Evolutionary conservation across 2,888 invertebrate species (phyloP), one percentile per base, ranked within the genome.

Genomic region (Parnassius apollo): DNA sequence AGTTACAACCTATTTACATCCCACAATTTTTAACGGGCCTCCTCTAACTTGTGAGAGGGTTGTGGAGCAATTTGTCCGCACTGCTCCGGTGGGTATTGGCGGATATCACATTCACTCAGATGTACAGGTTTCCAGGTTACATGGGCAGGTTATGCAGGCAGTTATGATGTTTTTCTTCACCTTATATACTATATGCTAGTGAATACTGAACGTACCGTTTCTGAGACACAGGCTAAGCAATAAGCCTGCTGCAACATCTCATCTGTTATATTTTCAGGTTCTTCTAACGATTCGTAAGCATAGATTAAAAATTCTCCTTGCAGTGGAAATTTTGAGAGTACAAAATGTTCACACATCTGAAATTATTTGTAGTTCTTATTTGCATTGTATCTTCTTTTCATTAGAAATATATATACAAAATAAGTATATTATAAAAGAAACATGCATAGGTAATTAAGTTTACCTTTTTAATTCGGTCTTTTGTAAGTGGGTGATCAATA

Each of bases 261-360:
- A 22, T 46, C 13, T 8, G 13, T 61, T 45, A 61, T 25, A 10
- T 61, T 61, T 7, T 57, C 51, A 7, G 61, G 57, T 25, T 46
- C 35, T n/a, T 56, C 61, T 11, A 61, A n/a, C 10, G 46, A 46
- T 42, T 61, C 57, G 51, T 61, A 61, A 2, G 61, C 44, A 35
- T 49, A 51, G 2, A 57, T 11, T 7, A 61, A 46, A 57, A 57
- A 57, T 46, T 56, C 56, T 9, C 35, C 61, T 52, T 57, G 57
- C 4, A 51, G 11, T 11, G 61, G 61, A 2, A 51, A 51, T 13
- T 51, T 61, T 12, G 4, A 13, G 4, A 57, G 35, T 11, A 22
- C 25, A 35, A 22, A 57, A 52, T 61, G 51, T 51, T 61, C 52
- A 7, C 11, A 1, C 25, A 61, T 8, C 61, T 57, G 42, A 49